Conservation (phyloP, 2,797 vertebrate species). For the Carcharodon carcharias region DNA sequence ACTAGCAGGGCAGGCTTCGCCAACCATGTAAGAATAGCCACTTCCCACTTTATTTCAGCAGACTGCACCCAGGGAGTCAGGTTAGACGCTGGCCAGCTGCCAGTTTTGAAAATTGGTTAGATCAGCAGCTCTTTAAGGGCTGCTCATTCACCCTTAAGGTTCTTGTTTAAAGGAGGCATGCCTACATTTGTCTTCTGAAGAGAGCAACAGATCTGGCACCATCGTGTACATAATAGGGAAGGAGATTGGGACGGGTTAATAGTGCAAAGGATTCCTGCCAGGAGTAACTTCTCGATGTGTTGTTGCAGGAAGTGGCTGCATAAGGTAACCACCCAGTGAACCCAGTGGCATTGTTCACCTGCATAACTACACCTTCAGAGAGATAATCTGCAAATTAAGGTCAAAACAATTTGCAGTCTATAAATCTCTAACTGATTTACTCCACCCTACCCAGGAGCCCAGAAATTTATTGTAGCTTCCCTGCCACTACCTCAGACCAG, state of each 20-base stretch:
- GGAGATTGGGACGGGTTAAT: no score
- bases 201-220: neutral
- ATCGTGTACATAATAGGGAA: neutral
- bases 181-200: neutral
- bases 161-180: no score
- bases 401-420: no score
- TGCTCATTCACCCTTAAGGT: no score
- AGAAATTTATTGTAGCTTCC: neutral
- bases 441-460: neutral
- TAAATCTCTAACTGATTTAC: neutral
- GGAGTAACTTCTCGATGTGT: neutral
- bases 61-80: no score
- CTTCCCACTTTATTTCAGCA: neutral
- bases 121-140: neutral
- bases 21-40: neutral
- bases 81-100: no score
- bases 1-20: neutral
- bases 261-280: neutral
- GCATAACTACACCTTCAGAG: no score
- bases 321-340: neutral
- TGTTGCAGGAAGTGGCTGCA: neutral
- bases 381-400: no score
- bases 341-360: neutral
- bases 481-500: neutral
- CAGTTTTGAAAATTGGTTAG: no score